Conservation (phyloP, 2,888 invertebrate genomes). For the Notodonta dromedarius region DNA sequence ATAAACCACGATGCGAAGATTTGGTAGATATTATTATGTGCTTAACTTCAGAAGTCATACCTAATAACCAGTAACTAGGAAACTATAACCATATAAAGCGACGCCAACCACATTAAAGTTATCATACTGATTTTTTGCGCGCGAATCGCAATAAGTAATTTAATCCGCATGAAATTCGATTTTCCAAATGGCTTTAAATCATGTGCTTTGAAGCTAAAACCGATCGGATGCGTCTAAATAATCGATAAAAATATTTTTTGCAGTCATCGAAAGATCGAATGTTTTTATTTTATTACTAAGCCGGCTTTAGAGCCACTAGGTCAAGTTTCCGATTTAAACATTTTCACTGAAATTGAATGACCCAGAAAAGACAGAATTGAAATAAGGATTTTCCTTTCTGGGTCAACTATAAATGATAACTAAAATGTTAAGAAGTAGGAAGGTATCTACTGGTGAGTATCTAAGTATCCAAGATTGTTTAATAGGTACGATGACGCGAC, state of each 20-base stretch:
- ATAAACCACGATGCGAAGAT: no score
- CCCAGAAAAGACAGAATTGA: neutral
- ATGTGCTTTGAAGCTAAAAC: slow-evolving; percentile 49
- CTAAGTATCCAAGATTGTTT: no score
- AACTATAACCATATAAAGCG: neutral
- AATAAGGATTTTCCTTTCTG: neutral
- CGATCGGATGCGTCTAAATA: slow-evolving; percentile 21
- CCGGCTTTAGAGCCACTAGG: slow-evolving; percentile 13
- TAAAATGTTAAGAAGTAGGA: no score
- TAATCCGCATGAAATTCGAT: slow-evolving; percentile 73
- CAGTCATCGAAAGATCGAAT: neutral
- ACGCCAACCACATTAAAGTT: slow-evolving; percentile 8
- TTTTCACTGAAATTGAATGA: slow-evolving; percentile 1
- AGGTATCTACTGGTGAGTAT: no score
- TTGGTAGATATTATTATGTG: no score
- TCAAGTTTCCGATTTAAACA: slow-evolving; percentile 6
- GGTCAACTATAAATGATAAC: neutral
- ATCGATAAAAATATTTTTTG: slow-evolving; percentile 13
- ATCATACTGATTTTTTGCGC: slow-evolving; percentile 44
- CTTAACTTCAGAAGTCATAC: no score
- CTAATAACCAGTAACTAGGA: neutral
- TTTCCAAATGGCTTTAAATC: slow-evolving; percentile 65
- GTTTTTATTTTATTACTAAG: slow-evolving; percentile 13
- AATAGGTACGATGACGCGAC: no score
- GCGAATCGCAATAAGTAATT: slow-evolving; percentile 58